These are phyloP conservation scores for Vespertilio murinus DNA, from an alignment of 2,797 vertebrate species.

Conservation along the genomic window DNA sequence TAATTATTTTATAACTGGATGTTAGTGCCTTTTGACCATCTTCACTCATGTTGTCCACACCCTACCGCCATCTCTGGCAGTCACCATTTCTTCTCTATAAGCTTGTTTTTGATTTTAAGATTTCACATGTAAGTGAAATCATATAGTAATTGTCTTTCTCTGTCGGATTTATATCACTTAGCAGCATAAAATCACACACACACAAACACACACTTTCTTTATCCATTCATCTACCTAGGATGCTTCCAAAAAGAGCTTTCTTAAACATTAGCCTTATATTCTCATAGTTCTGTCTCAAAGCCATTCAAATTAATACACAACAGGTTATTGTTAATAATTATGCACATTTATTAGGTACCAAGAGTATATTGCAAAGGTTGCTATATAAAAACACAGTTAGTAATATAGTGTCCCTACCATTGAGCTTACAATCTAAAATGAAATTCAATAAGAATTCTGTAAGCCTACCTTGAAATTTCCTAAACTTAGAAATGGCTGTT, in stretches of 20 bases:
- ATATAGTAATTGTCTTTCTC: background rate
- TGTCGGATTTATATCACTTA: background rate
- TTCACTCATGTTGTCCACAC: background rate
- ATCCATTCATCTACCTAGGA: background rate
- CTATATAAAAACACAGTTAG: constrained; percentile 59
- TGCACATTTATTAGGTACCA: constrained; percentile 76
- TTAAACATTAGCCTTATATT: background rate
- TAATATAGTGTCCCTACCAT: constrained; percentile 54
- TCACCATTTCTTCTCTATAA: background rate
- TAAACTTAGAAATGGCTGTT: constrained; percentile 51
- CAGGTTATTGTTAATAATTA: constrained; percentile 41
- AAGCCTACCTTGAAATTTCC: constrained; percentile 30
- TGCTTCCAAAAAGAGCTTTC: background rate
- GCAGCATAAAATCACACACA: background rate
- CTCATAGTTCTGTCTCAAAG: background rate
- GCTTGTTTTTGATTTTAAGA: background rate
- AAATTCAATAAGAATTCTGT: constrained; percentile 33
- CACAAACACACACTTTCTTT: background rate
- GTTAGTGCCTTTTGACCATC: background rate
- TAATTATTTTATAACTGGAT: background rate
- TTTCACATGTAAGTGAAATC: background rate
- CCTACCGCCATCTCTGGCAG: background rate
- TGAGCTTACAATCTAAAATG: constrained; percentile 68
- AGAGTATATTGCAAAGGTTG: constrained; percentile 55
- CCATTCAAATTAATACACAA: constrained; percentile 23